A percentile compares a stretch with the other conserved stretches of the same genome.
Conservation (phyloP, 2,113 vertebrate species). For the Toxotes chatareus region DNA sequence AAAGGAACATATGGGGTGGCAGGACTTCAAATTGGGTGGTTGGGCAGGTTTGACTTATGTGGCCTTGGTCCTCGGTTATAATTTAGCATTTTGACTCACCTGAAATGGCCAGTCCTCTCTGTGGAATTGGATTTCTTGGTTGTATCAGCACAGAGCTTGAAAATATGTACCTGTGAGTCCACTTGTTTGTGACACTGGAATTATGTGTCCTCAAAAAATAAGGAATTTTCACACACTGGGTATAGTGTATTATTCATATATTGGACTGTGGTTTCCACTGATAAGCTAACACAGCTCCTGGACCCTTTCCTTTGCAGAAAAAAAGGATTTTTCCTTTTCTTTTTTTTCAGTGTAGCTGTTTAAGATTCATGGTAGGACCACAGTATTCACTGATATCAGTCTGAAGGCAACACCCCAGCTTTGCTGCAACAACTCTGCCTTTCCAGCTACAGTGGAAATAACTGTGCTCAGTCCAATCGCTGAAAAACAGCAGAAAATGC, state of each 20-base stretch:
- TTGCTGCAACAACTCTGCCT: conserved; percentile 6
- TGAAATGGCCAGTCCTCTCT: conserved; percentile 39
- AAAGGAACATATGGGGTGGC: conserved; percentile 33
- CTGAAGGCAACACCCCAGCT: conserved; percentile 6
- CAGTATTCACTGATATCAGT: conserved; percentile 22
- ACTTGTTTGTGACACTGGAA: conserved; percentile 52
- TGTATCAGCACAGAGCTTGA: conserved; percentile 36
- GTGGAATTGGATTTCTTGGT: conserved; percentile 63
- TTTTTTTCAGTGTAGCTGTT: conserved; percentile 9
- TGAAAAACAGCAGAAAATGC: background rate
- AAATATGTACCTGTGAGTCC: conserved; percentile 29
- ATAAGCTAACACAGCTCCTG: conserved; percentile 40
- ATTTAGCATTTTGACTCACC: conserved; percentile 52
- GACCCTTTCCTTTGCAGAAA: conserved; percentile 5
- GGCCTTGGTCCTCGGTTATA: conserved; percentile 44
- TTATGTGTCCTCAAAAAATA: conserved; percentile 27
- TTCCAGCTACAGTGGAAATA: background rate
- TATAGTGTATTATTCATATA: conserved; percentile 47
- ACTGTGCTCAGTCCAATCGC: background rate
- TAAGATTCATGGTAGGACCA: conserved; percentile 43
- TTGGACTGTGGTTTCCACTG: conserved; percentile 38
- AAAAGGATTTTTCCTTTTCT: background rate
- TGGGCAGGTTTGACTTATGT: conserved; percentile 51
- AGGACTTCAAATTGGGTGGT: conserved; percentile 42
- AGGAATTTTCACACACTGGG: conserved; percentile 25